Base-by-base conservation (phyloP, 1,140 invertebrate species). In the Lithobius niger region DNA sequence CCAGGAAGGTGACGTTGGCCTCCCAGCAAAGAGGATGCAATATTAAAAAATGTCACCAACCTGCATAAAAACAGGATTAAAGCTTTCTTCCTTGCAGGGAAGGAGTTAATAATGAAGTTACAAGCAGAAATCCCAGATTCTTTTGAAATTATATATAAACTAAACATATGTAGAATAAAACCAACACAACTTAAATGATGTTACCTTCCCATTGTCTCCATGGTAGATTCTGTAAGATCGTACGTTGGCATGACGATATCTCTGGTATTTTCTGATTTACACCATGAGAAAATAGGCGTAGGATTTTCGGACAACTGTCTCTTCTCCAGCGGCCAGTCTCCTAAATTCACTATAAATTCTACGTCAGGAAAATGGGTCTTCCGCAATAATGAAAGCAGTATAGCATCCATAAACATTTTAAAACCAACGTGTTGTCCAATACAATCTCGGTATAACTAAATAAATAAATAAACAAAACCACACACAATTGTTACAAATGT, bases 181-280 rank as follows among this genome's bases (percentile, higher is more conserved):
- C n/a, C n/a, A n/a, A n/a, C n/a, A n/a, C n/a, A n/a, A n/a, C n/a
- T n/a, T n/a, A n/a, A n/a, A 36, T 10, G 31, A 36, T 47, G 52
- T 65, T 74, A 90, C 86, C 83, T 82, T 65, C 83, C 84, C 87
- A 95, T 90, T 72, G 82, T 84, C 74, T 96, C 85, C 52, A 97
- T 68, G 1, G 87, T 82, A 6, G 92, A 84, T 74, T 95, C 86
- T 2, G 90, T 94, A 26, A 97, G 77, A 67, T 97, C 91, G 74
- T 97, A 97, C 1, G 92, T 96, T 13, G 94, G 94, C 74, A 97
- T 78, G 50, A 94, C 77, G 68, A 98, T 94, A 72, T 98, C 94
- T 62, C 76, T 71, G 2, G 82, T 82, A 58, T 84, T 78, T 50
- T 80, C 73, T 59, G 88, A 94, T 1, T 90, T 90, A 74, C 93